These are phyloP conservation scores for Schlechtendalia chinensis DNA, from an alignment of 1,140 invertebrate genomes.

Conservation along the genomic window DNA sequence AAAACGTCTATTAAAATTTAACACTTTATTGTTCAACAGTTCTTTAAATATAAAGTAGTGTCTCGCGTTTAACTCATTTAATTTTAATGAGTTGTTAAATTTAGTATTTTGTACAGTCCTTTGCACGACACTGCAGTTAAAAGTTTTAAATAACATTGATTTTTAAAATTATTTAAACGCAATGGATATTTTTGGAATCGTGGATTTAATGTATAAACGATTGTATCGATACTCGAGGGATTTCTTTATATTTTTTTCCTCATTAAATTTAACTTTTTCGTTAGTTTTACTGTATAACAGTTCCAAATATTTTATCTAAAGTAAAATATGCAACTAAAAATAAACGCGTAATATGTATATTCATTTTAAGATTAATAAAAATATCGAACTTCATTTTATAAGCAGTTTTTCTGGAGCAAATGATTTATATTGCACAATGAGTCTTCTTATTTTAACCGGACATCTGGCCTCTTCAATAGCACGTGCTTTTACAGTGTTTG, in stretches of 20 bases:
- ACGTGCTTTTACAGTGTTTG: background rate
- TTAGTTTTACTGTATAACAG: background rate
- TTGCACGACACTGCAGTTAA: too few species aligned
- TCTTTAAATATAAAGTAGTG: too few species aligned
- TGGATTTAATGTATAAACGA: too few species aligned
- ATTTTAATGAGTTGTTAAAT: too few species aligned
- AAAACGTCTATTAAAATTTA: too few species aligned
- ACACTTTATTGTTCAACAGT: too few species aligned
- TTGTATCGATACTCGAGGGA: too few species aligned
- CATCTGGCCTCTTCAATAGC: conserved; percentile 47
- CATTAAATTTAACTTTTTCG: background rate
- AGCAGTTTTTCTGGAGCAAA: conserved; percentile 10
- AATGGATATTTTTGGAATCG: too few species aligned
- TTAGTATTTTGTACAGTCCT: too few species aligned
- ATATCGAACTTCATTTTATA: background rate
- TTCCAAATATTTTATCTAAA: background rate
- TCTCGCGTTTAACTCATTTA: too few species aligned
- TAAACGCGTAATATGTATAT: background rate
- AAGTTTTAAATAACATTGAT: too few species aligned
- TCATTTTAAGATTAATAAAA: conserved; percentile 6
- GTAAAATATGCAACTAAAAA: conserved; percentile 9
- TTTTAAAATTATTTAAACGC: too few species aligned
- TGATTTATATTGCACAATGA: conserved; percentile 1
- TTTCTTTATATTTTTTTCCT: background rate
- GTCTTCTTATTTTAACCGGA: conserved; percentile 10